Evolutionary conservation across 1,140 invertebrate species (phyloP).

Genomic region (Nasonia giraulti): DNA sequence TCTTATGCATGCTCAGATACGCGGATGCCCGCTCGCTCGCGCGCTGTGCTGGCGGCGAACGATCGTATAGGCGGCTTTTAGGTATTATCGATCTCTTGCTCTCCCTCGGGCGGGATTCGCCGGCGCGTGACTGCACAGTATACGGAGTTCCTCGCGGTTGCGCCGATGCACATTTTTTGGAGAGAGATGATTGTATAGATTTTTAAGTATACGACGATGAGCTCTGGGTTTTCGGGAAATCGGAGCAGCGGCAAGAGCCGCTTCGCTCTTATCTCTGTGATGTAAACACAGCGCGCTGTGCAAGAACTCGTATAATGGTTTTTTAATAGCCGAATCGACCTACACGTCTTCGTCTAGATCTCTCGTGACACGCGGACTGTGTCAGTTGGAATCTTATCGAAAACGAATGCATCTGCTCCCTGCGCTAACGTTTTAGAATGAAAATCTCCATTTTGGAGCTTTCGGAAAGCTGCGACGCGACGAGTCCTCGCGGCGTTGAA

Average conservation of each 20-base stretch:
- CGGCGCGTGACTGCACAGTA: not conserved
- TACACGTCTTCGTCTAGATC: not conserved
- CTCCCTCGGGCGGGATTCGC: not conserved
- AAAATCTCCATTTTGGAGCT: not conserved
- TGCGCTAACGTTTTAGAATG: not conserved
- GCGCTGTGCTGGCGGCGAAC: not conserved
- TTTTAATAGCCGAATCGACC: not conserved
- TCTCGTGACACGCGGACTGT: not conserved
- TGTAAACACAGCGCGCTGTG: not conserved
- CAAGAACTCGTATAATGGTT: not conserved
- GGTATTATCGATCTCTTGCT: constrained; percentile 1
- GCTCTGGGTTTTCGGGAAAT: not conserved
- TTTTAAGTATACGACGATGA: not conserved
- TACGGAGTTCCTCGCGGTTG: not conserved
- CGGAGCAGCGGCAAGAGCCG: no score
- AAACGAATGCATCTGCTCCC: not conserved
- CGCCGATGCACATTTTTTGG: not conserved
- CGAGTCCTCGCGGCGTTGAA: no score
- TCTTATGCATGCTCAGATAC: not conserved
- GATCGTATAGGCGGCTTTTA: not conserved
- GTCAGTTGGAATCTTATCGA: not conserved
- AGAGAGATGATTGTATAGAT: not conserved
- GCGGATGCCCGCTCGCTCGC: no score
- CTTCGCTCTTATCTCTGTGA: not conserved
- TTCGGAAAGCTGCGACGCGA: no score